These are phyloP conservation scores for Melinopterus prodromus DNA, from an alignment of 2,888 invertebrate genomes.

Conservation along the genomic window DNA sequence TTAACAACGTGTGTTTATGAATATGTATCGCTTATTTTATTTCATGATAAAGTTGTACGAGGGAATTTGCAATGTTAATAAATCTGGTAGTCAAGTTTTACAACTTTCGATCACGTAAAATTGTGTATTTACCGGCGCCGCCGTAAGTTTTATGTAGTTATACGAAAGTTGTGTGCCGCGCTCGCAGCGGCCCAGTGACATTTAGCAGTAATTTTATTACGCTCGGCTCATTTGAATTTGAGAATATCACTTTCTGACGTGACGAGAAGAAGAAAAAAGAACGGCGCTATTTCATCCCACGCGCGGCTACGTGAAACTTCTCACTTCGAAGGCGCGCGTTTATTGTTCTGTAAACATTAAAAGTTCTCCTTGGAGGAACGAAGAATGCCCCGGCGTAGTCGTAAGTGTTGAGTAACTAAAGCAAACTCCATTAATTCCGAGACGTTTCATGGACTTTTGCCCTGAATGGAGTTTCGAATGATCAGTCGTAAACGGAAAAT, in stretches of 20 bases:
- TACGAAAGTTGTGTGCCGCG: neutral
- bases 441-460: neutral
- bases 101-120: neutral
- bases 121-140: neutral
- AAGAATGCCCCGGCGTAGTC: neutral
- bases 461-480: neutral
- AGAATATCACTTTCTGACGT: neutral
- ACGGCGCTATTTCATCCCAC: neutral
- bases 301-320: neutral
- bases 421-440: neutral
- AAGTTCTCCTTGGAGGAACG: neutral
- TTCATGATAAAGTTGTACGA: neutral
- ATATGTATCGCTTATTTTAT: neutral
- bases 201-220: neutral
- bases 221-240: neutral
- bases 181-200: neutral
- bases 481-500: neutral
- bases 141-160: neutral
- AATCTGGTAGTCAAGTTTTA: neutral
- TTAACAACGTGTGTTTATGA: neutral
- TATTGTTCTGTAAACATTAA: slow-evolving; percentile 4
- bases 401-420: neutral
- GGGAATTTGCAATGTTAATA: neutral
- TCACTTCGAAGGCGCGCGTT: neutral
- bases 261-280: neutral